Evolutionary conservation across 23 tunicate genomes (phyloP).

Genomic region (Trididemnum clinides): DNA sequence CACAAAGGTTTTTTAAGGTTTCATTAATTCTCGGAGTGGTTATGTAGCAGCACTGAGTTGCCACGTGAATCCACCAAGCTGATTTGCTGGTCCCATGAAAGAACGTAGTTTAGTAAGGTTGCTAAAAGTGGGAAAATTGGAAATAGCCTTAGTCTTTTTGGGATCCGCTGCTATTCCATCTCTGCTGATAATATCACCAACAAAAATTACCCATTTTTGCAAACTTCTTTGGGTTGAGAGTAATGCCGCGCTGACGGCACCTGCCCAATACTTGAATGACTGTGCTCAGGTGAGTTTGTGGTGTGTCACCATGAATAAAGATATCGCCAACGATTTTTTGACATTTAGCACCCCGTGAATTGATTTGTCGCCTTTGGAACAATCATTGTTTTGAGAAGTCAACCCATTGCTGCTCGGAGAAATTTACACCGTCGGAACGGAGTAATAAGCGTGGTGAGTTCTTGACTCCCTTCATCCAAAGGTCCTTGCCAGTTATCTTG

Average conservation of each 20-base stretch:
- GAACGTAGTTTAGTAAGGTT: not conserved
- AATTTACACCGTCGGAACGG: not conserved
- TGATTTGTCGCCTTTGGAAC: not conserved
- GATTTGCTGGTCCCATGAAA: not conserved
- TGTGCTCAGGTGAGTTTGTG: not conserved
- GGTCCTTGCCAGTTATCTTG: not conserved
- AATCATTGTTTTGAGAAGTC: not conserved
- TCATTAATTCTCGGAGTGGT: not conserved
- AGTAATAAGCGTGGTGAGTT: not conserved
- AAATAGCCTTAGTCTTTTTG: too few relatives aligned
- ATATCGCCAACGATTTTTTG: not conserved
- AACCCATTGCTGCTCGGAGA: not conserved
- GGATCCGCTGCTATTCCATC: too few relatives aligned
- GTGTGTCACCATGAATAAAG: not conserved
- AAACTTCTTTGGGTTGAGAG: not conserved
- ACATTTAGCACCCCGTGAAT: not conserved
- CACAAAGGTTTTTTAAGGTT: not conserved
- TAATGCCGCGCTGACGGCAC: not conserved
- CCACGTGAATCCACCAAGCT: not conserved
- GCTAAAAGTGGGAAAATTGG: not conserved
- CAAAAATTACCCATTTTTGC: too few relatives aligned
- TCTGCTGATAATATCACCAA: too few relatives aligned
- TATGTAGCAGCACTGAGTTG: not conserved
- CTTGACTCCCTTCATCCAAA: not conserved
- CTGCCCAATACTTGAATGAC: not conserved